phyloP scores from a whole-genome alignment of 2,888 invertebrate species.

The Nomada ruficornis region DNA sequence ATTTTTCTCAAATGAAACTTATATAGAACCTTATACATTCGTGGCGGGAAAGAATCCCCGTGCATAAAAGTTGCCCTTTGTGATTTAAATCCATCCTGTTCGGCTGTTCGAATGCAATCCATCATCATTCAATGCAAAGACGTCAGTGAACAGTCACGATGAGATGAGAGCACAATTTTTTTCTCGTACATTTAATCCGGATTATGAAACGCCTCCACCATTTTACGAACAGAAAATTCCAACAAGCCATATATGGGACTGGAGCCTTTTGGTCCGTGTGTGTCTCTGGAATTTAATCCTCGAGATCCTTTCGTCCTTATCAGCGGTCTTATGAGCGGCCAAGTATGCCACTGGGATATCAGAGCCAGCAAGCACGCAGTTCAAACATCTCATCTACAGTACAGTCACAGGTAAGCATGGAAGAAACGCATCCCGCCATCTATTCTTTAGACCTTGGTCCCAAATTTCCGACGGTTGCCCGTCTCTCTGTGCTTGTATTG shows the following conservation, averaged over 20 bases:
- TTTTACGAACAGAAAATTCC: constrained; percentile 90
- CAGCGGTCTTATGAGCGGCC: constrained; percentile 92
- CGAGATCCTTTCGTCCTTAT: constrained; percentile 92
- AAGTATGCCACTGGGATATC: constrained; percentile 85
- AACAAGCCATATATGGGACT: constrained; percentile 92
- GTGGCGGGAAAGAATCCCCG: background rate
- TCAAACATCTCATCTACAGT: constrained; percentile 73
- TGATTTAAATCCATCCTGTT: background rate
- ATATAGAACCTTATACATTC: background rate
- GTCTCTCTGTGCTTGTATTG: background rate
- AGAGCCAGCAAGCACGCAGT: constrained; percentile 74
- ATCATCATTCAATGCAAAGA: constrained; percentile 12
- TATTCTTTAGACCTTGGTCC: background rate
- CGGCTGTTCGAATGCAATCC: background rate
- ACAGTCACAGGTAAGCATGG: constrained; percentile 77
- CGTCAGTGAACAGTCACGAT: constrained; percentile 5
- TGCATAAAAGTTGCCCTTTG: background rate
- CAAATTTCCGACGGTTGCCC: background rate
- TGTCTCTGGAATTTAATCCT: constrained; percentile 95
- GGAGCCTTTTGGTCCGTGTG: constrained; percentile 91
- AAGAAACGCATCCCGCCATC: constrained; percentile 18
- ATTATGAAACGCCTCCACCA: constrained; percentile 29
- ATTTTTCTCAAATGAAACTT: no score
- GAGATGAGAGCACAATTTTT: background rate
- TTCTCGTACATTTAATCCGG: constrained; percentile 21